A percentile compares a stretch with the other conserved stretches of the same genome.
Conservation (phyloP, 1,140 invertebrate genomes). For the Rhizoglyphus robini region DNA sequence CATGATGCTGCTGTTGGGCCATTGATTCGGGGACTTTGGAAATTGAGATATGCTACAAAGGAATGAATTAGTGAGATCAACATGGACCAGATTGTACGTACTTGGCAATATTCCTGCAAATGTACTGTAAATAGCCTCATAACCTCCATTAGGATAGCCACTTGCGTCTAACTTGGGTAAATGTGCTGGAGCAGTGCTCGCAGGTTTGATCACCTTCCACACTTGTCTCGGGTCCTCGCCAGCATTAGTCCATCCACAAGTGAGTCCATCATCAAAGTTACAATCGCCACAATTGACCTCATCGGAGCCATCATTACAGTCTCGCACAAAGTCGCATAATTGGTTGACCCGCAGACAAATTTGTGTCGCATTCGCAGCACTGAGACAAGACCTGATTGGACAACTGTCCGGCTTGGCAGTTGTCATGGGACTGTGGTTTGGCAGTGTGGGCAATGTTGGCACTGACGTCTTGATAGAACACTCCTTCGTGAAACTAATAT, state of each 20-base stretch:
- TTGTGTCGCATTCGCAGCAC: not conserved
- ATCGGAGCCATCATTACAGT: not conserved
- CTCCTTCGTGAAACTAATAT: slow-evolving; percentile 20
- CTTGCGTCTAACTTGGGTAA: not conserved
- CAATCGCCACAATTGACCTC: slow-evolving; percentile 14
- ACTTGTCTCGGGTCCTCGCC: too few species aligned
- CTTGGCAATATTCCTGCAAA: not conserved
- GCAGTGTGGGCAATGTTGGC: too few species aligned
- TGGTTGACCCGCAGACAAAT: not conserved
- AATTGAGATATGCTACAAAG: not conserved
- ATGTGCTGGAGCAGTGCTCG: not conserved
- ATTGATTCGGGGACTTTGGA: not conserved
- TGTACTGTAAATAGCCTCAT: not conserved
- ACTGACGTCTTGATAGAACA: not conserved
- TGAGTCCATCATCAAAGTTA: slow-evolving; percentile 19
- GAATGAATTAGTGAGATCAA: too few species aligned
- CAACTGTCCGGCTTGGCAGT: not conserved
- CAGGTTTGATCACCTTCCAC: not conserved
- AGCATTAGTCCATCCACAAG: slow-evolving; percentile 20
- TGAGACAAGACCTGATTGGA: not conserved
- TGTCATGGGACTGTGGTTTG: not conserved
- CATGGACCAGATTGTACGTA: not conserved
- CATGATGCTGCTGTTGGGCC: not conserved
- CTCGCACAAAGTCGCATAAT: slow-evolving; percentile 2
- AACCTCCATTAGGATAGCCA: not conserved